Evolutionary conservation across 2,113 vertebrate genomes (phyloP).

Genomic region (Spheniscus mendiculus): DNA sequence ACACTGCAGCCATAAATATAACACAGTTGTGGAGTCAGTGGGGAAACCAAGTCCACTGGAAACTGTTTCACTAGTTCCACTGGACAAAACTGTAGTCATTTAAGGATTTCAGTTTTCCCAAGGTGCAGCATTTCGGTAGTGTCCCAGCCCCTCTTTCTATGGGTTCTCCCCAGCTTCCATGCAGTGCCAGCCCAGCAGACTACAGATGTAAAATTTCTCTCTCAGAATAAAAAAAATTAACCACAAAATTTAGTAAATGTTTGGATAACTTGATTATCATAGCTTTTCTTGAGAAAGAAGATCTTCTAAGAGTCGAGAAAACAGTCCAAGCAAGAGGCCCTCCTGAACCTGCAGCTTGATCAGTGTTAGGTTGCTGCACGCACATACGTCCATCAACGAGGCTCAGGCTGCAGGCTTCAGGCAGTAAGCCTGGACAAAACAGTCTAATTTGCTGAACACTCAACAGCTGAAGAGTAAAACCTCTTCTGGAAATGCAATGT

Average conservation of each 20-base stretch:
- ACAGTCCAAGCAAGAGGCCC: neutral
- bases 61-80: neutral
- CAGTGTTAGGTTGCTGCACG: accelerated
- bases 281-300: neutral
- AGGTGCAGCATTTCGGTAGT: neutral
- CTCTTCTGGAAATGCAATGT: neutral
- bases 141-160: neutral
- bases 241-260: neutral
- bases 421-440: neutral
- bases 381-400: accelerated
- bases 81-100: neutral
- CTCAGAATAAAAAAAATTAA: neutral
- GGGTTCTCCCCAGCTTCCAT: neutral
- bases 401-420: neutral
- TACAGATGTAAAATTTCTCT: neutral
- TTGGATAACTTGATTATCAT: neutral
- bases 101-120: neutral
- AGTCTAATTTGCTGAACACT: neutral
- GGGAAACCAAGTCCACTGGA: neutral
- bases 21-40: neutral
- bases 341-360: neutral
- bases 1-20: neutral
- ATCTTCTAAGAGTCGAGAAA: neutral
- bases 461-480: neutral
- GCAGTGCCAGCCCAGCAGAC: neutral